Percentiles rank a stretch among this genome's conserved stretches.
These are phyloP conservation scores for Lates calcarifer DNA, from an alignment of 2,113 vertebrate species.

Conservation along the genomic window DNA sequence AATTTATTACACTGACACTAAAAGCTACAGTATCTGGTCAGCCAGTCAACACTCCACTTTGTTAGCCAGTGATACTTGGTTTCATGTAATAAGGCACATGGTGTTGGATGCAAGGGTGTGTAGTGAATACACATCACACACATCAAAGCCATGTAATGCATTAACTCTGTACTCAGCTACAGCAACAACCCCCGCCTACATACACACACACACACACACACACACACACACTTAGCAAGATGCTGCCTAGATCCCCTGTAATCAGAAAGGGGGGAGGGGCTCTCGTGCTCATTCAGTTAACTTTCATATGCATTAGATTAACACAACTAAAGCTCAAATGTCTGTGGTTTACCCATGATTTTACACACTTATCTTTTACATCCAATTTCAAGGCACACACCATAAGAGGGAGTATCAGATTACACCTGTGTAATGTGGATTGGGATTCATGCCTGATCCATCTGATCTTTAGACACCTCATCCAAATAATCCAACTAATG, in stretches of 20 bases:
- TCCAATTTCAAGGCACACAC: constrained; percentile 28
- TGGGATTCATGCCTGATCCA: neutral
- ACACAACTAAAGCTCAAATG: neutral
- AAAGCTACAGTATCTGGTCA: constrained; percentile 27
- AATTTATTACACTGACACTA: constrained; percentile 35
- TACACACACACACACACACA: neutral
- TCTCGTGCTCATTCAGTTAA: constrained; percentile 2
- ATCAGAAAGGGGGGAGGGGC: constrained; percentile 8
- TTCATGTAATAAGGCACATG: constrained; percentile 1
- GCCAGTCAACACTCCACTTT: constrained; percentile 21
- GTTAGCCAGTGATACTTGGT: constrained; percentile 15
- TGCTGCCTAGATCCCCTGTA: constrained; percentile 1
- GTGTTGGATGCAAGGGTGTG: neutral
- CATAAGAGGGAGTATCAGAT: neutral
- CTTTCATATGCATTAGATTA: constrained; percentile 22
- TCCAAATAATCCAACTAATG: constrained; percentile 12
- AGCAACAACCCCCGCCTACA: constrained; percentile 16
- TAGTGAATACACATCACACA: neutral
- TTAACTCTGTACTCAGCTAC: neutral
- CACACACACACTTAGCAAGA: neutral
- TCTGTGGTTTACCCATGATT: neutral
- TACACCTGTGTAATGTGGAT: neutral
- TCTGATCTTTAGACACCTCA: constrained; percentile 28
- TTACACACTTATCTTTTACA: neutral
- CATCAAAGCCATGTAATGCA: constrained; percentile 2